These are phyloP conservation scores for Cochlearius cochlearius DNA, from an alignment of 2,113 vertebrate genomes.

Conservation along the genomic window DNA sequence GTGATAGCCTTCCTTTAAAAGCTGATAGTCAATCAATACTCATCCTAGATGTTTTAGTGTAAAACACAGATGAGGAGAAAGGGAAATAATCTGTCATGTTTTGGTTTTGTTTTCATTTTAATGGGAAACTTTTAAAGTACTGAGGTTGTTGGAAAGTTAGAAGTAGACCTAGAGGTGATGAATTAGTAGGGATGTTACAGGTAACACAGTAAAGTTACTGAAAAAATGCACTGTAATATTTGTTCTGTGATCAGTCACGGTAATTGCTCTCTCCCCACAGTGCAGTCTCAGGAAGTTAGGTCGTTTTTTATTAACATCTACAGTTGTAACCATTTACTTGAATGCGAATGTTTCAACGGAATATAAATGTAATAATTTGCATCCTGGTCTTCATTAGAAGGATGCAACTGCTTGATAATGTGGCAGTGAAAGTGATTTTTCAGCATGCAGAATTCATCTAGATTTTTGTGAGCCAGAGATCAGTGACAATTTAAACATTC, in stretches of 20 bases:
- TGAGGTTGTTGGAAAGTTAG: not conserved
- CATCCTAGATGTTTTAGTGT: not conserved
- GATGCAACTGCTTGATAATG: not conserved
- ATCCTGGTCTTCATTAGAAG: not conserved
- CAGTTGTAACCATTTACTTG: not conserved
- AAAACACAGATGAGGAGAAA: not conserved
- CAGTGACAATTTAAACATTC: not conserved
- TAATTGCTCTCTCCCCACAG: not conserved
- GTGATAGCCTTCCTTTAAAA: not conserved
- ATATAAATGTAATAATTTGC: not conserved
- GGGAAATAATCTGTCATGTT: not conserved
- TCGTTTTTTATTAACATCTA: not conserved
- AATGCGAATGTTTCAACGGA: not conserved
- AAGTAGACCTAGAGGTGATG: not conserved
- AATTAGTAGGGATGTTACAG: not conserved
- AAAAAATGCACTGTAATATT: not conserved
- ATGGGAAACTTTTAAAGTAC: not conserved
- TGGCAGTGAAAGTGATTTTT: not conserved
- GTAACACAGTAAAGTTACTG: not conserved
- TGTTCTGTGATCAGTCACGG: not conserved
- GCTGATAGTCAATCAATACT: not conserved
- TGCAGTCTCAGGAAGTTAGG: not conserved
- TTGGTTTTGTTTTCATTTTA: not conserved
- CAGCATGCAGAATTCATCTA: not conserved
- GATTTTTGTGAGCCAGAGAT: not conserved